phyloP scores from a whole-genome alignment of 2,797 vertebrate genomes.

The Agapornis canus region DNA sequence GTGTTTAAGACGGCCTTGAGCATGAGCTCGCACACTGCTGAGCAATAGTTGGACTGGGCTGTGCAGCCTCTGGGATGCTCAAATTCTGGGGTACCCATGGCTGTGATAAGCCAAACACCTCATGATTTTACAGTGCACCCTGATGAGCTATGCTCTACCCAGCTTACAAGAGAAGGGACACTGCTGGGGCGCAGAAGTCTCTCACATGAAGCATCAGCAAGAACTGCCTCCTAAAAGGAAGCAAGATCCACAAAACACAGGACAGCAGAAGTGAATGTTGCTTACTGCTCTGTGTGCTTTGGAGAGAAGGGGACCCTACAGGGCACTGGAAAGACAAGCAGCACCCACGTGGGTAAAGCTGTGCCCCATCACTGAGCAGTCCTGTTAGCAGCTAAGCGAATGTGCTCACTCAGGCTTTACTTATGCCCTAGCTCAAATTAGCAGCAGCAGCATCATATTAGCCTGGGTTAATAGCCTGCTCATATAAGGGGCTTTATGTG shows the following conservation, averaged over 20 bases:
- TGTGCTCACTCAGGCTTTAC: slow-evolving; percentile 17
- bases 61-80: background rate
- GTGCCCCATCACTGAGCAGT: background rate
- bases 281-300: accelerated
- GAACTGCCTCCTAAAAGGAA: background rate
- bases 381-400: background rate
- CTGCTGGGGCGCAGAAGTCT: background rate
- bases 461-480: slow-evolving; percentile 32
- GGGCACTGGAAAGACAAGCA: accelerated
- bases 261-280: background rate
- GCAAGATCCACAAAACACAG: background rate
- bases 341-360: background rate
- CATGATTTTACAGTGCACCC: accelerated
- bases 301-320: background rate
- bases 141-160: background rate
- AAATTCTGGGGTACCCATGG: background rate
- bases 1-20: background rate
- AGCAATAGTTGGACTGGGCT: background rate
- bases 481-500: slow-evolving; percentile 52
- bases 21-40: background rate
- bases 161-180: background rate
- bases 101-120: background rate
- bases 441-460: background rate
- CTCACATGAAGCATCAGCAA: background rate
- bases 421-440: background rate